Conservation (phyloP, 2,888 invertebrate genomes). For the Hipparchia sbordonii region DNA sequence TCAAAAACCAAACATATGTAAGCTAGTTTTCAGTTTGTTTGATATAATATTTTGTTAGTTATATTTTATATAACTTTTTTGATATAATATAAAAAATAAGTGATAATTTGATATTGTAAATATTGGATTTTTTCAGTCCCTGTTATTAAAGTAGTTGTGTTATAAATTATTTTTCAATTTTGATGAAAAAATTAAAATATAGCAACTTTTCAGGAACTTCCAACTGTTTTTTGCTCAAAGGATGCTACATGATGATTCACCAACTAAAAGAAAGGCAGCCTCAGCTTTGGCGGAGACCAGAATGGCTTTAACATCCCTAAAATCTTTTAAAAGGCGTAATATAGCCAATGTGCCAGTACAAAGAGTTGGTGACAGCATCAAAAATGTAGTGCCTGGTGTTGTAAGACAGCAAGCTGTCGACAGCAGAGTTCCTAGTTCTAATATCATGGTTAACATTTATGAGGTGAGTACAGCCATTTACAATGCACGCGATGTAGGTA, state of each 20-base stretch:
- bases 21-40: no score
- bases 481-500: neutral
- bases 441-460: conserved; percentile 81
- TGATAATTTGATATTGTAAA: no score
- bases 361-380: conserved; percentile 81
- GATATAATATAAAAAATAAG: no score
- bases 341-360: conserved; percentile 75
- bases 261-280: conserved; percentile 82
- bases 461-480: conserved; percentile 63
- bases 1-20: no score
- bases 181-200: neutral
- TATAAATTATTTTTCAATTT: neutral
- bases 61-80: no score
- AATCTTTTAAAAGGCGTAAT: conserved; percentile 85
- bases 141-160: neutral
- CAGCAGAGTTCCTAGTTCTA: conserved; percentile 68
- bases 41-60: no score
- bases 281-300: conserved; percentile 87
- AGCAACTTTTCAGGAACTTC: conserved; percentile 84
- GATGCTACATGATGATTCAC: conserved; percentile 85
- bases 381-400: conserved; percentile 78
- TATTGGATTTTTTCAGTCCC: no score
- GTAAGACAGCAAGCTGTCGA: conserved; percentile 76
- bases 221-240: conserved; percentile 87
- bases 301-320: conserved; percentile 89